Base-by-base conservation (phyloP, 2,797 vertebrate species). In the Petrocephalus schoutedeni region DNA sequence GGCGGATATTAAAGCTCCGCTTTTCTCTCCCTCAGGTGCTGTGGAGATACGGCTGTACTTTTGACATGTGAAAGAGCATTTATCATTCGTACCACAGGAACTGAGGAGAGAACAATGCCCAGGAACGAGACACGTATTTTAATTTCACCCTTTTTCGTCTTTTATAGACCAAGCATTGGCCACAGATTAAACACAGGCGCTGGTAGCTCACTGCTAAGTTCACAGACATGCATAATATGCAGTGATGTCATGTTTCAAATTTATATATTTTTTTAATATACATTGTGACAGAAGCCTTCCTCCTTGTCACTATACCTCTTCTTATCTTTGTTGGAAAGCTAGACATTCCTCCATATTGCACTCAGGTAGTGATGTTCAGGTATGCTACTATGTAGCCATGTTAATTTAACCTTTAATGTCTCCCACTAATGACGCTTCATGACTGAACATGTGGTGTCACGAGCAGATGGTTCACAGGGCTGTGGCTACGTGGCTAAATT, bases 121-220 rank as follows among this genome's bases (percentile, higher is more conserved):
- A 94, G 95, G 95, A 98, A 98, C 97, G 96, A 95, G 97, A 98
- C 97, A 97, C 97, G 97, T 96, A 97, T 97, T 98, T 98, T 97
- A 98, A 98, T 99, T 98, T 98, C 97, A 98, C 97, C 98, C 97
- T 96, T 96, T 96, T 97, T 97, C 97, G 96, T 96, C 94, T 97
- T 98, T 98, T 96, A 96, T 94, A 94, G 93, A 94, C 91, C 90
- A 90, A 90, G 93, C 95, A 94, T 96, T 95, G 94, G 95, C 94
- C 95, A 95, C 94, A 95, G 91, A 92, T 93, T 93, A 83, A 87
- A 57, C 57, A 56, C 92, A 91, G 93, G 89, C 88, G 87, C 90
- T 95, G 94, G 95, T 93, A 92, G 93, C 91, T 90, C 89, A 93
- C 94, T 51, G 23, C n/a, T 94, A 94, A 89, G 92, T 92, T 93